A percentile compares a stretch with the other conserved stretches of the same genome.
phyloP scores from a whole-genome alignment of 2,888 invertebrate species.

The Harpagoxenus sublaevis region DNA sequence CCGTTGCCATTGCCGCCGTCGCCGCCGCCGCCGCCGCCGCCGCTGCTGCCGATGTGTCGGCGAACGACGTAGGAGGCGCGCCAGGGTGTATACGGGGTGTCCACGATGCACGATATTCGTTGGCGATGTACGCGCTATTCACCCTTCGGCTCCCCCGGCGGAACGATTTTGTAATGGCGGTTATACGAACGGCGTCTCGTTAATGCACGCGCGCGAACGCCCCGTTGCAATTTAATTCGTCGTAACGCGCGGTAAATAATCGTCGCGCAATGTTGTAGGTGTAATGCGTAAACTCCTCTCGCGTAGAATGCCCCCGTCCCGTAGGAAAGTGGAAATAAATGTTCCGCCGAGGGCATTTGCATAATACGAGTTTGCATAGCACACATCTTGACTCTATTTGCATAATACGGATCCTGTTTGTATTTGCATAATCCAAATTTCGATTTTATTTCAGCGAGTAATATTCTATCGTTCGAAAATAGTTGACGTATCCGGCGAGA shows the following conservation, averaged over 20 bases:
- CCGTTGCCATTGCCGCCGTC: slow-evolving; percentile 2
- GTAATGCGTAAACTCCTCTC: slow-evolving; percentile 22
- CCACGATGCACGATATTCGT: slow-evolving; percentile 35
- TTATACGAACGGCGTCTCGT: not conserved
- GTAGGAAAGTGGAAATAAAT: slow-evolving; percentile 54
- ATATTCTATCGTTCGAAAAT: slow-evolving; percentile 50
- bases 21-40: not conserved
- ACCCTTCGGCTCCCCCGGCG: not conserved
- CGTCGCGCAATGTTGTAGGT: not conserved
- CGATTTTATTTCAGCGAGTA: slow-evolving; percentile 44
- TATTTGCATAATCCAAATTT: slow-evolving; percentile 54
- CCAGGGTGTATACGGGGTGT: slow-evolving; percentile 65
- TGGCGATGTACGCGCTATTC: slow-evolving; percentile 37
- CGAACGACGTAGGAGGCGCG: slow-evolving; percentile 50
- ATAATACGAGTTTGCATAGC: slow-evolving; percentile 49
- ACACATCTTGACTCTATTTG: slow-evolving; percentile 44
- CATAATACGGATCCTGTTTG: slow-evolving; percentile 46
- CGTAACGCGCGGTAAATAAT: slow-evolving; percentile 30
- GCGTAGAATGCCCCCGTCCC: slow-evolving; percentile 6
- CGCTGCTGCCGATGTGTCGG: slow-evolving; percentile 56
- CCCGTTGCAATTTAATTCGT: slow-evolving; percentile 24
- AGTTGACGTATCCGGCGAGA: not conserved
- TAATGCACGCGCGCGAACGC: slow-evolving; percentile 6
- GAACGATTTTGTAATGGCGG: slow-evolving; percentile 14
- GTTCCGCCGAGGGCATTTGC: slow-evolving; percentile 32